Evolutionary conservation across 2,113 vertebrate genomes (phyloP).

Genomic region (Tragelaphus scriptus): DNA sequence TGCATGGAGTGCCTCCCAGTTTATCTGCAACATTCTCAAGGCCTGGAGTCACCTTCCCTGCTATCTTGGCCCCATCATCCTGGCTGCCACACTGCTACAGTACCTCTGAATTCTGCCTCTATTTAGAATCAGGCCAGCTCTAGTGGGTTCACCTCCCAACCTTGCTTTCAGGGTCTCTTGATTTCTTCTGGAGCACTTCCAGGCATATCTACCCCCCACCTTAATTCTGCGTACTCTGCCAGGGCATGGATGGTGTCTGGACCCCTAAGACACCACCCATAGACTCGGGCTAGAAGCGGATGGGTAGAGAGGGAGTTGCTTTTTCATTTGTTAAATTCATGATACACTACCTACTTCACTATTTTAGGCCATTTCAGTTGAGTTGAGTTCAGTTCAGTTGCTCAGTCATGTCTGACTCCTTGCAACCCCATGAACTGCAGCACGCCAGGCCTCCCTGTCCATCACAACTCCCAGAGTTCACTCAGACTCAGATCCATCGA

Average conservation of each 20-base stretch:
- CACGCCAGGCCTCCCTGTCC: no score
- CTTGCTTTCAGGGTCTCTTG: not conserved
- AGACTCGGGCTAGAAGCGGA: not conserved
- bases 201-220: not conserved
- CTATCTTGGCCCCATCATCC: not conserved
- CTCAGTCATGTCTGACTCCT: no score
- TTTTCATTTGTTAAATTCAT: not conserved
- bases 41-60: not conserved
- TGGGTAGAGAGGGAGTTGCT: rapidly evolving
- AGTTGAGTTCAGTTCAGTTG: no score
- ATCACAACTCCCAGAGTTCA: no score
- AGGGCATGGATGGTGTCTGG: not conserved
- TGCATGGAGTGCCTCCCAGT: not conserved
- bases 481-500: no score
- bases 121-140: not conserved
- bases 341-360: not conserved
- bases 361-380: not conserved
- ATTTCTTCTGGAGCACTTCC: not conserved
- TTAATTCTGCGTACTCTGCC: not conserved
- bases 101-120: no score
- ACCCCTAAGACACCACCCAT: no score
- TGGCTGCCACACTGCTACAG: not conserved
- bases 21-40: not conserved
- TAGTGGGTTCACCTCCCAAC: not conserved
- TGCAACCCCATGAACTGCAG: no score